Base-by-base conservation (phyloP, 1,140 invertebrate genomes). In the Oncopeltus fasciatus region DNA sequence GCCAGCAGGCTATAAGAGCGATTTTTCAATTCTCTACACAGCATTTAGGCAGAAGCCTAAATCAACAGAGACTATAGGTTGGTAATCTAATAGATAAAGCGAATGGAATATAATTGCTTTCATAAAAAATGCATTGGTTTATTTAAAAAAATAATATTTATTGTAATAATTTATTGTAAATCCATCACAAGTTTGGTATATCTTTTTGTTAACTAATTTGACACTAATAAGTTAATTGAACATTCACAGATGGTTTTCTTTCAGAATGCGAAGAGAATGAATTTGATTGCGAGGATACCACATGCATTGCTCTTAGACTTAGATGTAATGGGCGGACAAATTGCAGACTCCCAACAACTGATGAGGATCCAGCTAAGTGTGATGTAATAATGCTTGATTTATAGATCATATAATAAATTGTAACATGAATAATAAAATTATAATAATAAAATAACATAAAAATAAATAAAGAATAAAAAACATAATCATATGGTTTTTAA, bases 231-330 rank as follows among this genome's bases (percentile, higher is more conserved):
- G n/a, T n/a, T n/a, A n/a, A n/a, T n/a, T n/a, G n/a, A n/a, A n/a
- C n/a, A n/a, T n/a, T n/a, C n/a, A n/a, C n/a, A n/a, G n/a, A n/a
- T n/a, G n/a, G n/a, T n/a, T n/a, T n/a, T 47, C 11, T 64, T 63
- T n/a, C 44, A 68, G 68, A 28, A 74, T 76, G 73, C 12, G 83
- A 80, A 62, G 68, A 64, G 0, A 77, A 75, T 0, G 85, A 90
- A 69, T 90, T 84, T 70, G 86, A 92, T 73, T 92, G 89, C 70
- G 86, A 90, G 70, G 90, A 94, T 70, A 81, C 82, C 29, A 88
- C 83, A 0, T 95, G 91, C 73, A 93, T 94, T 58, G 78, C 81
- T 14, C 68, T 66, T 0, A 69, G 74, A 0, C 75, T 94, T n/a
- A 74, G 74, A 61, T 95, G 92, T 70, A 89, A 94, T 71, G 71